Percentiles rank a stretch among this genome's conserved stretches.
Evolutionary conservation across 1,140 invertebrate species (phyloP).

Genomic region (Ceratitis capitata): DNA sequence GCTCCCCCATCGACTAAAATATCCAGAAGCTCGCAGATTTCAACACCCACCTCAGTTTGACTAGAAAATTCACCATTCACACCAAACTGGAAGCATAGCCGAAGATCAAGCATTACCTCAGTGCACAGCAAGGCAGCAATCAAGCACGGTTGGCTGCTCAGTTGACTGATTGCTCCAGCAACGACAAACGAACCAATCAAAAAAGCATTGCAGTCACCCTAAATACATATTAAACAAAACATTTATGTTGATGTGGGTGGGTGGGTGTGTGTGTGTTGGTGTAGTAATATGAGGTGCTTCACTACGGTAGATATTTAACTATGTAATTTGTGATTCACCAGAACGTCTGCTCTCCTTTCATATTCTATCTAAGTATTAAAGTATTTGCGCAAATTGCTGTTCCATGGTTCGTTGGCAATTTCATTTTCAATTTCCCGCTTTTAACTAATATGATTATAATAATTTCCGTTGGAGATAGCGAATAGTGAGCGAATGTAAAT

Average conservation of each 20-base stretch:
- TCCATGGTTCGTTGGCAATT: slow-evolving; percentile 29
- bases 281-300: no score
- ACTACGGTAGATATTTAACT: not conserved
- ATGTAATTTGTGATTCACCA: not conserved
- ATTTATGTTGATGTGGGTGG: not conserved
- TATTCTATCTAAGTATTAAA: not conserved
- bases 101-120: not conserved
- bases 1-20: no score
- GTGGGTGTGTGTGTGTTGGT: not conserved
- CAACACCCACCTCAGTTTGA: no score
- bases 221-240: no score
- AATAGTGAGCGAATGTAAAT: not conserved
- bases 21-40: no score
- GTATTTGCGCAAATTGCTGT: not conserved
- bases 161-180: not conserved
- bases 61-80: not conserved
- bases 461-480: not conserved
- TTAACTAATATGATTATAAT: slow-evolving; percentile 39
- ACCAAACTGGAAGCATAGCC: not conserved
- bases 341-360: not conserved
- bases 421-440: slow-evolving; percentile 39
- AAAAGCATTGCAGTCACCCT: not conserved
- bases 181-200: not conserved
- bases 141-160: not conserved
- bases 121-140: not conserved